These are phyloP conservation scores for Prietella phreatophila DNA, from an alignment of 2,113 vertebrate species.

Conservation along the genomic window DNA sequence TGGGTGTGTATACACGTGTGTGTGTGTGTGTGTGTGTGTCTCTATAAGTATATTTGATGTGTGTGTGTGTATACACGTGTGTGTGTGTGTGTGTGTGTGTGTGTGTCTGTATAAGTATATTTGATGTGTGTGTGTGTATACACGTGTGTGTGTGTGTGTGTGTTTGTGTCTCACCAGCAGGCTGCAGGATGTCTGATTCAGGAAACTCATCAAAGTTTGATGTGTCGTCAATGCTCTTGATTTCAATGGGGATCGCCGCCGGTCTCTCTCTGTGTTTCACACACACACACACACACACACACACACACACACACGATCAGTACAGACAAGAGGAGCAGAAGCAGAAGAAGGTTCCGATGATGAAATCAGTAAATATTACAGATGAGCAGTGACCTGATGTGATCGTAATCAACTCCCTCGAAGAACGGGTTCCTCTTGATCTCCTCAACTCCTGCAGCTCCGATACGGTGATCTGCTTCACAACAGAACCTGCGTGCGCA, in stretches of 20 bases:
- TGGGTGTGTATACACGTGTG: not conserved
- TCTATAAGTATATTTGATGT: too few relatives aligned
- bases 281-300: constrained; percentile 33
- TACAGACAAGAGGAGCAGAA: not conserved
- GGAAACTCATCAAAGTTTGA: constrained; percentile 92
- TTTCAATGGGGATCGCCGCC: constrained; percentile 87
- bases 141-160: not conserved
- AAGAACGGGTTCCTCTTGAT: constrained; percentile 87
- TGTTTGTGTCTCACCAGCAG: constrained; percentile 71
- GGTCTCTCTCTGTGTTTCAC: constrained; percentile 79
- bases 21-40: not conserved
- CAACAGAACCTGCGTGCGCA: constrained; percentile 79
- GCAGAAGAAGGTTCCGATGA: not conserved
- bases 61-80: not conserved
- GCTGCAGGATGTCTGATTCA: constrained; percentile 87
- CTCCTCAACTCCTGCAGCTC: constrained; percentile 84
- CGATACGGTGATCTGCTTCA: constrained; percentile 86
- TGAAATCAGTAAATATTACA: not conserved
- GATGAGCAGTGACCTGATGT: constrained; percentile 78
- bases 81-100: constrained; percentile 4
- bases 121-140: too few relatives aligned
- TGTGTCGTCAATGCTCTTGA: constrained; percentile 90
- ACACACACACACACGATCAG: not conserved
- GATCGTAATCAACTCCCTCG: constrained; percentile 88
- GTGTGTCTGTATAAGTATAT: not conserved